Percentiles rank a stretch among this genome's conserved stretches.
phyloP scores from a whole-genome alignment of 2,797 vertebrate species.

The Fratercula arctica region DNA sequence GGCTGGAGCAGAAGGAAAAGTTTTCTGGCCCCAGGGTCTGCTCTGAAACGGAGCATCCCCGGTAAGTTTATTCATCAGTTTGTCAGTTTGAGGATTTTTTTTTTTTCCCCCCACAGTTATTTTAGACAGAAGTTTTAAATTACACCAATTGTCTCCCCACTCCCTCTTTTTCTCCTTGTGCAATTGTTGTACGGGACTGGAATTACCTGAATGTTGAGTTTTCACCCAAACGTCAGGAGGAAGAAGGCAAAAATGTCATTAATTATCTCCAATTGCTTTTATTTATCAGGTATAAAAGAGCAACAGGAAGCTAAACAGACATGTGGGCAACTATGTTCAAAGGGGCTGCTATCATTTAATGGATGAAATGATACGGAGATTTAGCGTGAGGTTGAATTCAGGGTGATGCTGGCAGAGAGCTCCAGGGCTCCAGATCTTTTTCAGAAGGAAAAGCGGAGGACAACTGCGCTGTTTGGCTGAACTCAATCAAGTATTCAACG shows the following conservation, averaged over 20 bases:
- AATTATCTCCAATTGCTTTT: neutral
- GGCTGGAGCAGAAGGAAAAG: neutral
- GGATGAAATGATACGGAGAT: neutral
- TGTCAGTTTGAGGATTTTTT: neutral
- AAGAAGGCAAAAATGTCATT: neutral
- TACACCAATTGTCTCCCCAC: neutral
- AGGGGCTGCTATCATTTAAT: neutral
- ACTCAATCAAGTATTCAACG: neutral
- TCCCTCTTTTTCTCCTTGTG: neutral
- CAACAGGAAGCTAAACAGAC: neutral
- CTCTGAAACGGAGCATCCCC: neutral
- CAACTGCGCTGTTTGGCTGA: neutral
- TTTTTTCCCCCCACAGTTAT: rapidly evolving
- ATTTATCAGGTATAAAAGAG: neutral
- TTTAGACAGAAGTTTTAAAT: neutral
- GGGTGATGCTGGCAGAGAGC: neutral
- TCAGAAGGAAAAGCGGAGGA: slow-evolving; percentile 3
- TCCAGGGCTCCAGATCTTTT: too few relatives aligned
- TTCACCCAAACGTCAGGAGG: neutral
- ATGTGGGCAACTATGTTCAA: neutral
- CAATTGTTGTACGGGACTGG: neutral
- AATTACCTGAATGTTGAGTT: neutral
- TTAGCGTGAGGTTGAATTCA: neutral
- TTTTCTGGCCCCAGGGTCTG: neutral
- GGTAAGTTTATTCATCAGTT: neutral